Percentiles rank a stretch among this genome's conserved stretches.
Conservation (phyloP, 2,888 invertebrate genomes). For the Lypha dubia region DNA sequence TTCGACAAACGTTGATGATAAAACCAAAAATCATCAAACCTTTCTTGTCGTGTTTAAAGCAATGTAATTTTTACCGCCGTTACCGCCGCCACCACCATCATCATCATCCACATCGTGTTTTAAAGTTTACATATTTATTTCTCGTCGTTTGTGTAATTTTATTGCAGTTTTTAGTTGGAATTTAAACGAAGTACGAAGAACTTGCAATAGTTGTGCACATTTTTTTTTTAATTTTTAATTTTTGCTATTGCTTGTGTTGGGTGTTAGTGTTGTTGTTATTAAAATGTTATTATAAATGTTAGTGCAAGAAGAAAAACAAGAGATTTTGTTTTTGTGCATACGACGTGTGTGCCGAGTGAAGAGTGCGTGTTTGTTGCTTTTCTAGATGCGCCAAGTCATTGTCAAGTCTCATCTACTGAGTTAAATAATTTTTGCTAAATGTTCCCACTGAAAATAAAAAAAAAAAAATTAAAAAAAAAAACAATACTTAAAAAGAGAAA, state of each 20-base stretch:
- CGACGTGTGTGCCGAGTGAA: neutral
- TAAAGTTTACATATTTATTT: constrained; percentile 33
- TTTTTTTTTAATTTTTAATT: constrained; percentile 6
- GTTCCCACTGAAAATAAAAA: constrained; percentile 16
- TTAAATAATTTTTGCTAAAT: constrained; percentile 50
- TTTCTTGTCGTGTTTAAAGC: constrained; percentile 43
- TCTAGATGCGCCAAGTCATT: constrained; percentile 64
- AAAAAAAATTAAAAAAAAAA: constrained; percentile 10
- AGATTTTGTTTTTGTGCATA: constrained; percentile 41
- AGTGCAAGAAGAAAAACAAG: constrained; percentile 6
- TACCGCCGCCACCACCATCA: constrained; percentile 24
- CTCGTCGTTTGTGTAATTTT: constrained; percentile 20
- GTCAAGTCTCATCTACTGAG: constrained; percentile 53
- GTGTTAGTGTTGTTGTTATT: constrained; percentile 38
- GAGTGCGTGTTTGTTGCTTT: constrained; percentile 41
- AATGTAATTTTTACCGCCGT: constrained; percentile 17
- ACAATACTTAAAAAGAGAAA: constrained; percentile 10
- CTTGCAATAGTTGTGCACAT: constrained; percentile 30
- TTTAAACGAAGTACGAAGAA: constrained; percentile 24
- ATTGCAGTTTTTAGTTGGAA: constrained; percentile 22
- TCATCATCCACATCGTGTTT: constrained; percentile 36
- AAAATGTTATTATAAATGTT: constrained; percentile 50
- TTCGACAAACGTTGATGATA: constrained; percentile 61
- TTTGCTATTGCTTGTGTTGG: constrained; percentile 50
- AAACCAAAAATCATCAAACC: constrained; percentile 53